Evolutionary conservation across 2,888 invertebrate genomes (phyloP).

Genomic region (Nebria salina): DNA sequence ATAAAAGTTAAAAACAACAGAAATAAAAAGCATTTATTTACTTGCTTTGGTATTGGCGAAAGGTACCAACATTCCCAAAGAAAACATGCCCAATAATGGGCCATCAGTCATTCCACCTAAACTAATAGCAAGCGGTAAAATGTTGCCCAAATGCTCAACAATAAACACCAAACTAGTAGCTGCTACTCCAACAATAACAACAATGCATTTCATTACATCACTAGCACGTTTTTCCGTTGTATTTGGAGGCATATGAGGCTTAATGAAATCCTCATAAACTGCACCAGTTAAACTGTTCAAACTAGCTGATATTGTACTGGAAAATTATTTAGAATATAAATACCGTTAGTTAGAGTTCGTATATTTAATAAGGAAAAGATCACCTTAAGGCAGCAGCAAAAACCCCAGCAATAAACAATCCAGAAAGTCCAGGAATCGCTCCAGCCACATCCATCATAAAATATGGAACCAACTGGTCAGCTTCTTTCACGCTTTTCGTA

Average conservation of each 20-base stretch:
- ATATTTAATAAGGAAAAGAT: not conserved
- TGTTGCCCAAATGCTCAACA: constrained; percentile 70
- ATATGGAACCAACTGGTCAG: constrained; percentile 70
- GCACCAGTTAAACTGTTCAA: constrained; percentile 6
- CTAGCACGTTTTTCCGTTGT: constrained; percentile 8
- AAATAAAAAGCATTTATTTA: not conserved
- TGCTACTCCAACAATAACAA: constrained; percentile 64
- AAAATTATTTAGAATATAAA: not conserved
- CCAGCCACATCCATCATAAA: constrained; percentile 74
- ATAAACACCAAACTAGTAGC: constrained; percentile 66
- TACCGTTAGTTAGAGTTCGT: not conserved
- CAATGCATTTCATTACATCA: constrained; percentile 47
- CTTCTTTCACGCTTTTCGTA: constrained; percentile 66
- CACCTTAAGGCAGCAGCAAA: constrained; percentile 75
- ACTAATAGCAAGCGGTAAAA: constrained; percentile 71
- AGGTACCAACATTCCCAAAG: constrained; percentile 72
- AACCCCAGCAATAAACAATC: constrained; percentile 76
- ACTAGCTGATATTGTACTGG: constrained; percentile 1
- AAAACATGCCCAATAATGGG: constrained; percentile 71
- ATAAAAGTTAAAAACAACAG: not conserved
- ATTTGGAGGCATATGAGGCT: not conserved
- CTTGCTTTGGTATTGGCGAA: constrained; percentile 67
- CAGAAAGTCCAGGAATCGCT: constrained; percentile 74
- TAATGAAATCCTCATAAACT: constrained; percentile 6
- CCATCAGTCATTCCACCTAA: constrained; percentile 72